phyloP scores from a whole-genome alignment of 2,888 invertebrate species.

The Byasa hedistus region DNA sequence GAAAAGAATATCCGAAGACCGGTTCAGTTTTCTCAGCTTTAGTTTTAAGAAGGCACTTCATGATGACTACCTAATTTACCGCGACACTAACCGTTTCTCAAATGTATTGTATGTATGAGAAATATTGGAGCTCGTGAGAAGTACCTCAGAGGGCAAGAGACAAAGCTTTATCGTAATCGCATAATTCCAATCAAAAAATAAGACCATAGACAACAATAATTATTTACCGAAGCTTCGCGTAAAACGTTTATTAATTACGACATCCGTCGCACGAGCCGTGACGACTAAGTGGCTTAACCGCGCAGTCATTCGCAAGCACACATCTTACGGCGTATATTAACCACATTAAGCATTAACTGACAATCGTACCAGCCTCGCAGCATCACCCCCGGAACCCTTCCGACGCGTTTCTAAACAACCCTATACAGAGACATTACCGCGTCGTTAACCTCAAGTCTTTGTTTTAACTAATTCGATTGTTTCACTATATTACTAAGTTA shows the following conservation, averaged over 20 bases:
- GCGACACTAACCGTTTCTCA: too few species aligned
- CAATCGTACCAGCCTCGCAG: constrained; percentile 21
- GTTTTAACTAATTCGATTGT: constrained; percentile 13
- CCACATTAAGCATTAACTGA: constrained; percentile 34
- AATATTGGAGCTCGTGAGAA: not conserved
- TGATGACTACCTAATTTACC: too few species aligned
- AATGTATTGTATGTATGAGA: not conserved
- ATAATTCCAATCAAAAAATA: constrained; percentile 15
- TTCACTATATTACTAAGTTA: not conserved
- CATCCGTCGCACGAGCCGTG: constrained; percentile 19
- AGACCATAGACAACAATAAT: constrained; percentile 10
- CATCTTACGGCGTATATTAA: constrained; percentile 30
- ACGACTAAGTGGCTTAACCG: constrained; percentile 18
- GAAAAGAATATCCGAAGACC: too few species aligned
- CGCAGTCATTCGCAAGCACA: constrained; percentile 28
- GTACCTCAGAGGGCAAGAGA: not conserved
- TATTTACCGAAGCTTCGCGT: constrained; percentile 11
- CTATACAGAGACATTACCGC: constrained; percentile 18
- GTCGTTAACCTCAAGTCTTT: constrained; percentile 15
- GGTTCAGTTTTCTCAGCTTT: too few species aligned
- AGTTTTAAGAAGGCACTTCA: too few species aligned
- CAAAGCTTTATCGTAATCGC: not conserved
- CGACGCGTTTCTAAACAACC: constrained; percentile 25
- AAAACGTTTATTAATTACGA: constrained; percentile 23
- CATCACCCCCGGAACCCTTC: constrained; percentile 6